Evolutionary conservation across 1,140 invertebrate genomes (phyloP), one percentile per base, ranked within the genome.

Genomic region (Atta texana): DNA sequence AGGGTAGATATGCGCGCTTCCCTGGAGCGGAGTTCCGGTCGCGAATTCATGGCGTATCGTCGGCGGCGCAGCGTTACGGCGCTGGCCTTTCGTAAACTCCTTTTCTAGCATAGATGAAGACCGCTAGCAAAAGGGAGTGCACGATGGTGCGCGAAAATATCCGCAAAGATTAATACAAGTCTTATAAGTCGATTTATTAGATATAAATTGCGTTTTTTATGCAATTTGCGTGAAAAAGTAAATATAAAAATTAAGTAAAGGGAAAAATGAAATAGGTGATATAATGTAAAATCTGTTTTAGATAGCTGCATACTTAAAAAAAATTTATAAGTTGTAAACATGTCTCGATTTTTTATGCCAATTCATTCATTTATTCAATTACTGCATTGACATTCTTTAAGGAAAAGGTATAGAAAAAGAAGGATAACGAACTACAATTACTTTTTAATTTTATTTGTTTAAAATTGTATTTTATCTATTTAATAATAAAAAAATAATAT

Each of bases 1-100:
- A 76, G 92, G 91, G 91, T 90, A 93, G 89, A 93, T 92, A 93
- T 93, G 86, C 71, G 89, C 93, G 94, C 93, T 94, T 92, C 93
- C 93, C 81, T 94, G 93, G 94, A 94, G 93, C 93, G 94, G 55
- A 93, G 90, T 94, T 94, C 93, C 94, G 93, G 91, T 91, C 89
- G 91, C 92, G 75, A 92, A 71, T 86, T 72, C 85, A 78, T 81
- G 78, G 88, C 71, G 78, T 81, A 89, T 87, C 88, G 85, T 59
- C 85, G 87, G 86, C 88, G 63, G 86, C 88, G 89, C 88, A 90
- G 87, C 88, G 76, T 89, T 90, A 86, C 88, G 85, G 34, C 72
- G 39, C 55, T 89, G 76, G 66, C 57, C 77, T 90, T 90, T 90
- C 89, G 85, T 63, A 89, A 90, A 76, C 89, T 75, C 71, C 85